phyloP scores from a whole-genome alignment of 2,797 vertebrate genomes.

The Acanthis flammea region DNA sequence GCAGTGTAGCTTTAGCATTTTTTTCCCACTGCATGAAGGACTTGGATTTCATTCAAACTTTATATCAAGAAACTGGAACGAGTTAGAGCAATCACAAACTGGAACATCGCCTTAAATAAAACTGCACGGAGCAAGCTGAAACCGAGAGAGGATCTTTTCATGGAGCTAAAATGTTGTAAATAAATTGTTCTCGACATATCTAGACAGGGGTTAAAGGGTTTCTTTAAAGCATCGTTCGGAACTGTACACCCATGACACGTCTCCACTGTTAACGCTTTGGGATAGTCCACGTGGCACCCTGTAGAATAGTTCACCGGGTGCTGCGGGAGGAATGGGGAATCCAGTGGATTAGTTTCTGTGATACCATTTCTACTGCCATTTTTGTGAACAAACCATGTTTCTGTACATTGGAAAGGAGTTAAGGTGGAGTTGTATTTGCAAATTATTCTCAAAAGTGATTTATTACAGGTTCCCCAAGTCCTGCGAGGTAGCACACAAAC shows the following conservation, averaged over 20 bases:
- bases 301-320: slow-evolving; percentile 62
- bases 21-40: slow-evolving; percentile 81
- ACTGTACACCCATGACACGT: slow-evolving; percentile 73
- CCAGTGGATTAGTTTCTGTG: slow-evolving; percentile 74
- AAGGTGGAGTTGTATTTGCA: slow-evolving; percentile 66
- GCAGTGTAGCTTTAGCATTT: slow-evolving; percentile 81
- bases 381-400: slow-evolving; percentile 77
- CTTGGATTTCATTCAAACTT: slow-evolving; percentile 84
- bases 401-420: slow-evolving; percentile 76
- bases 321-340: slow-evolving; percentile 64
- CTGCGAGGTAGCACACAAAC: slow-evolving; percentile 60
- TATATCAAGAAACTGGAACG: slow-evolving; percentile 78
- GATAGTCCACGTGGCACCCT: slow-evolving; percentile 59
- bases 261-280: slow-evolving; percentile 70
- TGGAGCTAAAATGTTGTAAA: slow-evolving; percentile 91
- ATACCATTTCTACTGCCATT: slow-evolving; percentile 79
- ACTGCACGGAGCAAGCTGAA: slow-evolving; percentile 87
- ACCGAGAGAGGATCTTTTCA: slow-evolving; percentile 83
- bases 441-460: slow-evolving; percentile 71
- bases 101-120: slow-evolving; percentile 98
- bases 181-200: slow-evolving; percentile 87
- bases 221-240: slow-evolving; percentile 74
- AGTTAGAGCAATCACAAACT: slow-evolving; percentile 84
- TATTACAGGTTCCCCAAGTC: slow-evolving; percentile 65
- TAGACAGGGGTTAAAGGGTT: slow-evolving; percentile 83